Evolutionary conservation across 2,113 vertebrate species (phyloP).

Genomic region (Sterna hirundo): DNA sequence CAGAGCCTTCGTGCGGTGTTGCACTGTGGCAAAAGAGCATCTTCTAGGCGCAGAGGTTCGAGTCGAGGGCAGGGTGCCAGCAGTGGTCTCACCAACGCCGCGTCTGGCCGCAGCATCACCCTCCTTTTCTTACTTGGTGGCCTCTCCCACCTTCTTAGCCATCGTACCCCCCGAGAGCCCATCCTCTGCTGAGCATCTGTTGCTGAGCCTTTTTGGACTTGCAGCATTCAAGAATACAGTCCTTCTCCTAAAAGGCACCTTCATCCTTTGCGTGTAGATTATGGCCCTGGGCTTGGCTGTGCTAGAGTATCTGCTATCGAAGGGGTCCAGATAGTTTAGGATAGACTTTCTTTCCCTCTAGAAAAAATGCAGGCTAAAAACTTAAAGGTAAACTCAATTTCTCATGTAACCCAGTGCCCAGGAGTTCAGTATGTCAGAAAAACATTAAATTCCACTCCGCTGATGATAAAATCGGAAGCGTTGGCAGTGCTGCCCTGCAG

Average conservation of each 20-base stretch:
- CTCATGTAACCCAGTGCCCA: not conserved
- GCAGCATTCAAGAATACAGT: not conserved
- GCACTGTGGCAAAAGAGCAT: not conserved
- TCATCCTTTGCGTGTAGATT: not conserved
- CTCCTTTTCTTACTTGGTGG: not conserved
- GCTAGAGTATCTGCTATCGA: not conserved
- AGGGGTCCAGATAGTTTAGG: not conserved
- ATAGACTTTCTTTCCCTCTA: not conserved
- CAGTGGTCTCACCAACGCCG: not conserved
- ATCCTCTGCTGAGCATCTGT: not conserved
- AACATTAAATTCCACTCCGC: not conserved
- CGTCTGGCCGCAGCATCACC: too few species aligned
- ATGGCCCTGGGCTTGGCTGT: not conserved
- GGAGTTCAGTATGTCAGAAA: not conserved
- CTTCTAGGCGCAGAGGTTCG: fast-evolving
- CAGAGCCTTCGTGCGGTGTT: not conserved
- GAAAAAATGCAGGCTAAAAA: not conserved
- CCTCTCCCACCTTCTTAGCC: not conserved
- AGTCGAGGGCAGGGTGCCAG: not conserved
- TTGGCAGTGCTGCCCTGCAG: not conserved
- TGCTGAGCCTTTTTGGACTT: not conserved
- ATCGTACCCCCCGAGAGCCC: not conserved
- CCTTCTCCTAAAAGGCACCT: not conserved
- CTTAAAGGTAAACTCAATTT: not conserved
- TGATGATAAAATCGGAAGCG: not conserved